These are phyloP conservation scores for Seriola aureovittata DNA, from an alignment of 2,113 vertebrate species.

Conservation along the genomic window DNA sequence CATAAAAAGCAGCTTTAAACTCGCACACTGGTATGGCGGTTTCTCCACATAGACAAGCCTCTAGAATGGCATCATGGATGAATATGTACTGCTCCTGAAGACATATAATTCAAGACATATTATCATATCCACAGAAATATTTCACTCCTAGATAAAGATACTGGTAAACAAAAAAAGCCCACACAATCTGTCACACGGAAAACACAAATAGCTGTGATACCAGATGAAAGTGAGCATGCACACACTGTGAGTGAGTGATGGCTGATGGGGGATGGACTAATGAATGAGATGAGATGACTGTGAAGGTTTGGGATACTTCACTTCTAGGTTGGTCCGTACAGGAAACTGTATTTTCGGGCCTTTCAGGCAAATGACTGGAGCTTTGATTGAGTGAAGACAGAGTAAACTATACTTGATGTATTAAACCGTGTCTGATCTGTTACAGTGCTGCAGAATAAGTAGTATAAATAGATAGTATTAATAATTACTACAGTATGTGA, in stretches of 20 bases:
- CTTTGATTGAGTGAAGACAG: constrained; percentile 5
- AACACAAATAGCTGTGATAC: constrained; percentile 17
- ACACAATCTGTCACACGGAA: not conserved
- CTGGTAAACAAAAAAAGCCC: not conserved
- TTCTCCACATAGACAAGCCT: constrained; percentile 98
- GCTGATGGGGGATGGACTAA: constrained; percentile 57
- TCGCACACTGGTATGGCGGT: constrained; percentile 97
- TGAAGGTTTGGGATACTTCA: not conserved
- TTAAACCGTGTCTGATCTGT: not conserved
- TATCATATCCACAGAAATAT: constrained; percentile 5
- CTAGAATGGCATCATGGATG: constrained; percentile 98
- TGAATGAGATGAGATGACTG: constrained; percentile 51
- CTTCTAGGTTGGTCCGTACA: constrained; percentile 15
- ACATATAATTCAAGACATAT: constrained; percentile 35
- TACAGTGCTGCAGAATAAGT: not conserved
- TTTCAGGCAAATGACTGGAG: constrained; percentile 7
- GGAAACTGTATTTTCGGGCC: constrained; percentile 1
- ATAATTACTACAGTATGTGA: not conserved
- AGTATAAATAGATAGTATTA: not conserved
- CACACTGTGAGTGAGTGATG: constrained; percentile 49
- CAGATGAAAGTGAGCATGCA: constrained; percentile 47
- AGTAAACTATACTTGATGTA: constrained; percentile 1
- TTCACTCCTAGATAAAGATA: not conserved
- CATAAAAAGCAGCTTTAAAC: constrained; percentile 98
- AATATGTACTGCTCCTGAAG: constrained; percentile 98